A percentile compares a stretch with the other conserved stretches of the same genome.
These are phyloP conservation scores for Hirtodrosophila alboralis DNA, from an alignment of 2,888 invertebrate species.

Conservation along the genomic window DNA sequence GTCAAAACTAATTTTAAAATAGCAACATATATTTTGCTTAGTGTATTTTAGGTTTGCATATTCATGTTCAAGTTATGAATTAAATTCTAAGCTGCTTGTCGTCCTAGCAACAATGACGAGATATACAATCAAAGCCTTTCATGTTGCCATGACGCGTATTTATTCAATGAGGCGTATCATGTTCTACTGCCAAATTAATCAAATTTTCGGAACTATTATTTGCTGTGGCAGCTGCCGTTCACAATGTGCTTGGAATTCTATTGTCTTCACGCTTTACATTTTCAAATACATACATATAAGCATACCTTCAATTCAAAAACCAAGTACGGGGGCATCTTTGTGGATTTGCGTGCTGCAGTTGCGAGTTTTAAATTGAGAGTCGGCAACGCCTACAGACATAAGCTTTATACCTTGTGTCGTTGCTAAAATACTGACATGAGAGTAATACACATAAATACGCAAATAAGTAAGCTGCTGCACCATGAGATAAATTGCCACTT, in stretches of 20 bases:
- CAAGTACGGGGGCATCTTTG: slow-evolving; percentile 12
- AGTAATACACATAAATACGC: slow-evolving; percentile 22
- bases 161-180: slow-evolving; percentile 23
- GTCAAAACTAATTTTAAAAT: no score
- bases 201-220: slow-evolving; percentile 23
- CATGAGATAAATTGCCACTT: neutral
- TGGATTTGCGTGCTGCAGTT: slow-evolving; percentile 38
- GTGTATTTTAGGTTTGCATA: slow-evolving; percentile 28
- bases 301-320: no score
- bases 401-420: slow-evolving; percentile 56
- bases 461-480: slow-evolving; percentile 11
- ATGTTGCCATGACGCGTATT: slow-evolving; percentile 35
- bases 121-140: slow-evolving; percentile 46
- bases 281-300: slow-evolving; percentile 11
- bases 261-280: slow-evolving; percentile 35
- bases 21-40: slow-evolving; percentile 14
- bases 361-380: slow-evolving; percentile 8
- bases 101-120: slow-evolving; percentile 28
- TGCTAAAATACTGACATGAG: slow-evolving; percentile 30
- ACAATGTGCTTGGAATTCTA: slow-evolving; percentile 29
- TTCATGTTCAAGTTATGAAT: slow-evolving; percentile 16
- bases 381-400: slow-evolving; percentile 24
- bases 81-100: slow-evolving; percentile 26
- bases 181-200: slow-evolving; percentile 46
- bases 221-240: slow-evolving; percentile 8